Evolutionary conservation across 1,140 invertebrate genomes (phyloP).

Genomic region (Drosophila guanche): DNA sequence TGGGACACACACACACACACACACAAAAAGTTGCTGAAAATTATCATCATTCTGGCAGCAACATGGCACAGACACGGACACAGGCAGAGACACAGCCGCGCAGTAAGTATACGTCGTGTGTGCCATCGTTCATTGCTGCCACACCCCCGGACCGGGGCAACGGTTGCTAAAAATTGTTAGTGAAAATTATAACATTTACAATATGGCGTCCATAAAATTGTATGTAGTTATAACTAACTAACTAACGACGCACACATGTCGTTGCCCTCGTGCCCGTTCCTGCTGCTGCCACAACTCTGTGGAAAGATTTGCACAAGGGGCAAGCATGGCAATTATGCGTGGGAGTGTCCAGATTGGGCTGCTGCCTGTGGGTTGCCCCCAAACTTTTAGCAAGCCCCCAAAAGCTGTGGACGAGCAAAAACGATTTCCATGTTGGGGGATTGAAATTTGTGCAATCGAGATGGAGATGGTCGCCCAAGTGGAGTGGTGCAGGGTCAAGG

Average conservation of each 20-base stretch:
- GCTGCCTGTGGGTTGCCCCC: slow-evolving; percentile 13
- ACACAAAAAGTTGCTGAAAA: slow-evolving; percentile 72
- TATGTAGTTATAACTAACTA: slow-evolving; percentile 81
- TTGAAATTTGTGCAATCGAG: slow-evolving; percentile 4
- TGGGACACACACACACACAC: slow-evolving; percentile 38
- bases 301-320: no score
- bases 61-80: no score
- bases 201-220: slow-evolving; percentile 77
- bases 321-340: slow-evolving; percentile 63
- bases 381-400: not conserved
- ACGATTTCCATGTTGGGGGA: slow-evolving; percentile 57
- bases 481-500: no score
- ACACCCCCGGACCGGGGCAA: not conserved
- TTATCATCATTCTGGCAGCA: slow-evolving; percentile 59
- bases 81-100: no score
- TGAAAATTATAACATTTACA: slow-evolving; percentile 82
- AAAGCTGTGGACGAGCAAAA: slow-evolving; percentile 25
- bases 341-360: slow-evolving; percentile 59
- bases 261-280: no score
- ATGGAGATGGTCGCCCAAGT: not conserved
- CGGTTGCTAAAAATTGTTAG: slow-evolving; percentile 67
- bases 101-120: not conserved
- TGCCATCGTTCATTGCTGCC: slow-evolving; percentile 35
- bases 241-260: slow-evolving; percentile 74
- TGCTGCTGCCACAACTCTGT: slow-evolving; percentile 7